Base-by-base conservation (phyloP, 2,797 vertebrate genomes). In the Centroberyx gerrardi region DNA sequence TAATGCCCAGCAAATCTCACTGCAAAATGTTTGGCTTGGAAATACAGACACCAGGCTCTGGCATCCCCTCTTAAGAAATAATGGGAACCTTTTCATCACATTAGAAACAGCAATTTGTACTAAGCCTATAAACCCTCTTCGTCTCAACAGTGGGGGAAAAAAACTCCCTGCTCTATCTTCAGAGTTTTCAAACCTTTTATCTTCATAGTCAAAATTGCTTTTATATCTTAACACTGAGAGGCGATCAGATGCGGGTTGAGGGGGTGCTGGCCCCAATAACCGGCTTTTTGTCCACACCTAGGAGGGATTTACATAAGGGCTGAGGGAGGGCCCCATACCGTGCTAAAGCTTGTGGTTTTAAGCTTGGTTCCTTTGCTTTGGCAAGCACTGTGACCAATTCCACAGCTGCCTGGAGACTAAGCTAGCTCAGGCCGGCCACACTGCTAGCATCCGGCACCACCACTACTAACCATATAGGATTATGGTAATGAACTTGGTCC, bases 131-230 rank as follows among this genome's bases (percentile, higher is more conserved):
- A 58, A 33, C 54, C 28, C 29, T 56, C 29, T 56, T 33, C 10
- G 1, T 62, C 60, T 44, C 6, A 44, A 44, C 42, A 27, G 60
- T 18, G 22, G 22, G 22, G 31, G 10, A 12, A 40, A 12, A 22
- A 61, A 22, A 17, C 58, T 42, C 8, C n/a, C 62, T 7, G 46
- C 8, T 56, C 79, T 22, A n/a, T 79, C 86, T 86, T 79, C 80
- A 84, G 83, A 85, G 68, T 71, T 85, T 79, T 85, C 27, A 86
- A 72, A 75, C 62, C 66, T 77, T 74, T 80, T 46, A 49, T 49
- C 29, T 63, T 49, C 55, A 60, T 38, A 59, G 36, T 28, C 17
- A 8, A 55, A 46, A 33, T 3, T 17, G 8, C 38, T 31, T 64
- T 18, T 38, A 5, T 22, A 14, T 42, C 46, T 61, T 48, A 46